Base-by-base conservation (phyloP, 2,797 vertebrate species). In the Nyctalus aviator region DNA sequence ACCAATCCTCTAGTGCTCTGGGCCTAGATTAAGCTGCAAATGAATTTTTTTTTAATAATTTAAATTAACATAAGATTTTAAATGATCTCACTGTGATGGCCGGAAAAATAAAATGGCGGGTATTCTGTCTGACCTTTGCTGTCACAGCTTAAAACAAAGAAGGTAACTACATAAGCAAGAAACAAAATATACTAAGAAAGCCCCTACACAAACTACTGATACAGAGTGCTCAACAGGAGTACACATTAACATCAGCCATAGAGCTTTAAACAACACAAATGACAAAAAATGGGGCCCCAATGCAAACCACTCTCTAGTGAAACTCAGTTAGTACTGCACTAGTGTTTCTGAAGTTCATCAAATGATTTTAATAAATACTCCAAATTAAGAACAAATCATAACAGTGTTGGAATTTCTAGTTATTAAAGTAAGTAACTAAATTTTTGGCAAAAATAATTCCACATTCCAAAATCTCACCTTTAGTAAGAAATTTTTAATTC, bases 1-100 rank as follows among this genome's bases (percentile, higher is more conserved):
- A 92, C 44, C 23, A 79, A 46, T 82, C 32, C 66, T 95, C 57
- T 82, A 35, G 57, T 35, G 27, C 72, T 44, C 72, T 76, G 37
- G 69, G 41, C 41, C 64, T 27, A 93, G 25, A 91, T 32, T 64
- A 27, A 93, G 46, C 59, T 94, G 55, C 35, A 76, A 66, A 2
- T 27, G 23, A 73, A 73, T 86, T 87, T 87, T 89, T 48, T 69
- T 73, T 25, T 73, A 66, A 87, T 72, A 83, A 87, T 44, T 94
- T 84, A 93, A 88, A 68, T 76, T 88, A 68, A 86, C 59, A 95
- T n/a, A 88, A 62, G 75, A 79, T 88, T 55, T 84, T 66, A 75
- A 93, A 76, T 53, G 25, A 23, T 84, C 55, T 78, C 48, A 87
- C 20, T 57, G 10, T 48, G 21, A 41, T 64, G 21, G 21, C 21